Conservation (phyloP, 2,797 vertebrate genomes). For the Enteromius argenteus region DNA sequence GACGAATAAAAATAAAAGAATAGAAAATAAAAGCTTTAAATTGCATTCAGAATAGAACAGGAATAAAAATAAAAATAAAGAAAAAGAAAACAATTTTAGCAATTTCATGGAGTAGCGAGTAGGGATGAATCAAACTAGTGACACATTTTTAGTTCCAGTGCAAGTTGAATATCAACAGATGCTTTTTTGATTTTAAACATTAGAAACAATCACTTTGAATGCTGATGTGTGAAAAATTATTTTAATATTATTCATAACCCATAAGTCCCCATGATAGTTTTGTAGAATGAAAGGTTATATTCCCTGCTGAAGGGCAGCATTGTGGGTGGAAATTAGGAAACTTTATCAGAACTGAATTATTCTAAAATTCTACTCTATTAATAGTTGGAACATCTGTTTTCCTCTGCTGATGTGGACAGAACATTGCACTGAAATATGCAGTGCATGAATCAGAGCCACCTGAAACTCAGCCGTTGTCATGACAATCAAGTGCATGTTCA, state of each 20-base stretch:
- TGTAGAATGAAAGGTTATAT: not conserved
- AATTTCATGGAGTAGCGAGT: not conserved
- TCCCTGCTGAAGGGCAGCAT: not conserved
- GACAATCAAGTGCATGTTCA: not conserved
- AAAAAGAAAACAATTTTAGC: no score
- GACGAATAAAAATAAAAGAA: not conserved
- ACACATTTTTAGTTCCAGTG: not conserved
- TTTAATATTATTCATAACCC: not conserved
- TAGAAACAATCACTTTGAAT: not conserved
- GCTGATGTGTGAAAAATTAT: not conserved
- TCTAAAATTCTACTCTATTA: slow-evolving; percentile 1
- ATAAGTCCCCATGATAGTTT: not conserved
- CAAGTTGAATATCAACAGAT: not conserved
- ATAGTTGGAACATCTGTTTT: slow-evolving; percentile 19
- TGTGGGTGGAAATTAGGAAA: not conserved
- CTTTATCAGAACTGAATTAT: not conserved
- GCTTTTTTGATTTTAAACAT: not conserved
- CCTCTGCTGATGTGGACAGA: slow-evolving; percentile 2
- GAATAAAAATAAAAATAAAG: not conserved
- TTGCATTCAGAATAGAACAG: not conserved
- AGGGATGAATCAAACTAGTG: not conserved
- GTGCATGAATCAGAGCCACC: slow-evolving; percentile 9
- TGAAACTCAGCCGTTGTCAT: slow-evolving; percentile 28
- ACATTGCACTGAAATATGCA: not conserved
- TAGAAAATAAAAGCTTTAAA: not conserved